phyloP scores from a whole-genome alignment of 2,797 vertebrate species.

The Knipowitschia caucasica region DNA sequence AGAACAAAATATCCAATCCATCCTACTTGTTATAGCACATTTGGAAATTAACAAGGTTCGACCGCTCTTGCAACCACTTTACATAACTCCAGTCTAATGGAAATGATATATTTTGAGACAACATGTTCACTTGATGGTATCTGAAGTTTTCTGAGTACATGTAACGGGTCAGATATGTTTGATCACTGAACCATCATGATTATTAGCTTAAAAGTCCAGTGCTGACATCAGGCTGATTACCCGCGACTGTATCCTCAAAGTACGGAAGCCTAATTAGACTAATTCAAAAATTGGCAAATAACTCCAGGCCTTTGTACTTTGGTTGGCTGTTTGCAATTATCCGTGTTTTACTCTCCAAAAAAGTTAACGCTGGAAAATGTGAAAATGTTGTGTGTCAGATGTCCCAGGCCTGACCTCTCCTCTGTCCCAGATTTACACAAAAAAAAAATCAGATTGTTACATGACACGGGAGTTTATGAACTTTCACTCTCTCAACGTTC shows the following conservation, averaged over 20 bases:
- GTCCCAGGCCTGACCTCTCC: conserved; percentile 3
- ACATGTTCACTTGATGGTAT: too few species aligned
- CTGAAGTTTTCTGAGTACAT: neutral
- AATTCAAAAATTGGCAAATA: conserved; percentile 11
- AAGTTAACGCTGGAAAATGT: conserved; percentile 13
- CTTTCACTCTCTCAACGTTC: neutral
- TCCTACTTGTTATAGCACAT: too few species aligned
- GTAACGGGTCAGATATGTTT: neutral
- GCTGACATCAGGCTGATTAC: neutral
- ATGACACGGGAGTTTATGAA: neutral
- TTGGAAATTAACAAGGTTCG: too few species aligned
- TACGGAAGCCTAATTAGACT: conserved; percentile 10
- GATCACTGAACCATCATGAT: neutral
- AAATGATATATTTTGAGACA: too few species aligned
- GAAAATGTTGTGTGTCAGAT: conserved; percentile 5
- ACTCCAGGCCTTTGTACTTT: conserved; percentile 3
- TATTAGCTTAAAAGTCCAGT: neutral
- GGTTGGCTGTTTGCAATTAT: conserved; percentile 11
- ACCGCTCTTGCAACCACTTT: too few species aligned
- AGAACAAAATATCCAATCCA: too few species aligned
- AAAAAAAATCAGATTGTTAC: neutral
- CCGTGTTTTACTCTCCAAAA: conserved; percentile 1
- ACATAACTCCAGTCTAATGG: too few species aligned
- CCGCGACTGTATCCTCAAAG: neutral
- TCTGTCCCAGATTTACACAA: neutral